Base-by-base conservation (phyloP, 1,140 invertebrate genomes). In the Leptoteleia sp. region DNA sequence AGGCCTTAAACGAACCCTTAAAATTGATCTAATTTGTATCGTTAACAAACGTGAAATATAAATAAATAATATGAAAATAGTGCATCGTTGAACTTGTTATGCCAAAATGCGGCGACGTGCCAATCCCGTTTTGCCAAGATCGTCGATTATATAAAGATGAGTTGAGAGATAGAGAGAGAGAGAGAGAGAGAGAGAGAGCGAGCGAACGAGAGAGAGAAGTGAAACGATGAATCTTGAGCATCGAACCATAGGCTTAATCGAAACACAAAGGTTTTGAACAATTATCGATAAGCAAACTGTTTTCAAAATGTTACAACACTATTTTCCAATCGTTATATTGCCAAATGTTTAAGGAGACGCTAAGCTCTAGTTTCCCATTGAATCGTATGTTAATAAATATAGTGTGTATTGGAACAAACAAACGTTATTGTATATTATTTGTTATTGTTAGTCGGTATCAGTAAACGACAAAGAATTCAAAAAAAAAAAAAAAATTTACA, bases 261-360 rank as follows among this genome's bases (percentile, higher is more conserved):
- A 47, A 12, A 47, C 17, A 4, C n/a, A 5, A 52, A 3, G 16
- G 37, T 43, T 37, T 42, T 15, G 12, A 29, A 47, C 38, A 62
- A 22, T 62, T 61, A 61, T 48, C 15, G 15, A 68, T 57, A 68
- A 68, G 64, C 16, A 48, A 70, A 59, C 29, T 40, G 33, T 70
- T 59, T 65, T 65, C 25, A 43, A 61, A 71, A 61, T 71, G 45
- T 71, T 52, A 52, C 37, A 43, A 52, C 25, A 71, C 45, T 71
- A 52, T 71, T 71, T 71, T 71, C 67, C 45, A 71, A 57, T 52
- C 47, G 67, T 71, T 71, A 70, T 13, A 40, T 61, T 52, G 45
- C 67, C 55, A 71, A 71, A 71, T 71, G 45, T 61, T 61, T 61
- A 71, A 52, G 13, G 16, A 71, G 38, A 61, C 11, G 55, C 55